These are phyloP conservation scores for Pardosa pseudoannulata DNA, from an alignment of 2,888 invertebrate species.

Conservation along the genomic window DNA sequence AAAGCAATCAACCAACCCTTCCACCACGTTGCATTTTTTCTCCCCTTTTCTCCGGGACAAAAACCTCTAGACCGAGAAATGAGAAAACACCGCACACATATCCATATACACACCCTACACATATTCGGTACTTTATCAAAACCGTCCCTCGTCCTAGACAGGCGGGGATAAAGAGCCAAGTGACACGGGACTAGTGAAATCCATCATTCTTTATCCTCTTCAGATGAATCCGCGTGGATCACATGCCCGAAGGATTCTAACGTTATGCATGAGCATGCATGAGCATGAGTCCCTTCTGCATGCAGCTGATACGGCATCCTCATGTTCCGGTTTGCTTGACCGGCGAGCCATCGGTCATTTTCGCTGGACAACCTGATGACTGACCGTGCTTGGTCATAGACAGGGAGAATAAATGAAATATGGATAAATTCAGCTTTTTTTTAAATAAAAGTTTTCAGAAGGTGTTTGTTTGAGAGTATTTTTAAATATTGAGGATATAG, in stretches of 20 bases:
- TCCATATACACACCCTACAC: conserved; percentile 18
- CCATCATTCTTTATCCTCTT: conserved; percentile 68
- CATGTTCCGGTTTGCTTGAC: conserved; percentile 57
- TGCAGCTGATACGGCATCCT: conserved; percentile 30
- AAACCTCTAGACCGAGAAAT: conserved; percentile 61
- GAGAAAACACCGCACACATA: conserved; percentile 34
- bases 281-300: conserved; percentile 46
- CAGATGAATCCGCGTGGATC: conserved; percentile 51
- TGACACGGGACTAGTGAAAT: conserved; percentile 56
- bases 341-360: conserved; percentile 35
- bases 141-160: conserved; percentile 35
- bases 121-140: conserved; percentile 41
- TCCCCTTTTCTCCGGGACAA: conserved; percentile 2
- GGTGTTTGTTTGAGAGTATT: no score
- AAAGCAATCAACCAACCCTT: conserved; percentile 19
- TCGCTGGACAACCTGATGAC: conserved; percentile 5
- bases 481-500: no score
- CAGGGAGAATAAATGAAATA: background rate
- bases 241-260: conserved; percentile 42
- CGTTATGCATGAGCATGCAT: conserved; percentile 24
- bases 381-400: conserved; percentile 13
- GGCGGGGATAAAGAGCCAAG: conserved; percentile 60
- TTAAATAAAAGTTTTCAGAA: background rate
- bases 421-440: background rate
- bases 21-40: background rate